Percentiles rank a stretch among this genome's conserved stretches.
Conservation (phyloP, 2,888 invertebrate genomes). For the Zeuzera pyrina region DNA sequence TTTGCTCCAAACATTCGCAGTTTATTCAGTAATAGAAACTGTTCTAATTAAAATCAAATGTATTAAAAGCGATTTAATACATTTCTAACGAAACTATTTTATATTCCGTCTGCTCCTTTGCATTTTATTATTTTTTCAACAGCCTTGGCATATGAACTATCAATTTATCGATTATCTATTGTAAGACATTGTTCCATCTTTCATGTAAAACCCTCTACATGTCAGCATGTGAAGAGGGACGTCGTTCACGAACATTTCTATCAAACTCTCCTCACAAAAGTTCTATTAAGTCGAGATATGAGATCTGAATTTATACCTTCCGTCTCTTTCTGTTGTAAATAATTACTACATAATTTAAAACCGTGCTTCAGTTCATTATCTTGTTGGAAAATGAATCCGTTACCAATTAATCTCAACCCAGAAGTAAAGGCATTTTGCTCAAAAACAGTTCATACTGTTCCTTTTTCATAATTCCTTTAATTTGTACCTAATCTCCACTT, state of each 20-base stretch:
- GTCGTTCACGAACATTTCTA: constrained; percentile 2
- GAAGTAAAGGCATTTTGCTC: not conserved
- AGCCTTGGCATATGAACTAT: no score
- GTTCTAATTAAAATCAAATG: no score
- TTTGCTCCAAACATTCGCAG: no score
- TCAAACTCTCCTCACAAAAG: constrained; percentile 3
- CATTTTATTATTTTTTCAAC: no score
- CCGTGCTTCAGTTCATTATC: constrained; percentile 8
- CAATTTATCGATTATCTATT: no score
- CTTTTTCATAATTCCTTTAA: constrained; percentile 1
- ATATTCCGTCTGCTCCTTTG: no score
- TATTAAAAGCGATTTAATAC: no score
- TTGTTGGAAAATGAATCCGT: no score
- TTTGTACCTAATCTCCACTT: not conserved
- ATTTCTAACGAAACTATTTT: no score
- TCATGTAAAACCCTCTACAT: no score
- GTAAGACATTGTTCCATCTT: no score
- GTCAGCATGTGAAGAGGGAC: constrained; percentile 1
- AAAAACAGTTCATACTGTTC: constrained; percentile 1
- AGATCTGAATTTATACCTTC: not conserved
- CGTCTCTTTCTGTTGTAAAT: constrained; percentile 2
- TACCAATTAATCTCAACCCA: not conserved
- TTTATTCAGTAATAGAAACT: no score
- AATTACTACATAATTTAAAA: constrained; percentile 5
- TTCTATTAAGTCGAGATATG: constrained; percentile 1